phyloP scores from a whole-genome alignment of 1,140 invertebrate species.

The Planococcus citri region DNA sequence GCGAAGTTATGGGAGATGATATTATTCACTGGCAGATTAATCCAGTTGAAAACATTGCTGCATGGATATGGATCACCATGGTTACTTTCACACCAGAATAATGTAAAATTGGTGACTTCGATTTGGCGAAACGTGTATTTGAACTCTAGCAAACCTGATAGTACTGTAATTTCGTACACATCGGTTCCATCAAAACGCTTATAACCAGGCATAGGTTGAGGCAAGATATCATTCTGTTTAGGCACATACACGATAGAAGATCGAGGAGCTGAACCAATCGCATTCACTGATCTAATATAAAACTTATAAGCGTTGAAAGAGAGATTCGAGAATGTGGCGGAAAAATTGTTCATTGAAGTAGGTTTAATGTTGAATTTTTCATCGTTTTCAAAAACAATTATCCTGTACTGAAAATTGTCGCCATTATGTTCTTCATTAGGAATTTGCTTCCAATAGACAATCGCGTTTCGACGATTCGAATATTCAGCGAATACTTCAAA shows the following conservation, averaged over 20 bases:
- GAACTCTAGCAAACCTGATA: slow-evolving; percentile 28
- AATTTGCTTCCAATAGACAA: slow-evolving; percentile 56
- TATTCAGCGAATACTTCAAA: slow-evolving; percentile 42
- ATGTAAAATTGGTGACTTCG: slow-evolving; percentile 45
- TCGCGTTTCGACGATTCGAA: slow-evolving; percentile 41
- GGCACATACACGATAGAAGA: background rate
- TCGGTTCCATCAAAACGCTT: slow-evolving; percentile 43
- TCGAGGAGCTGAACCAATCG: no score
- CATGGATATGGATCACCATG: slow-evolving; percentile 46
- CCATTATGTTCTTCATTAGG: slow-evolving; percentile 46
- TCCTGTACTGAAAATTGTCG: slow-evolving; percentile 39
- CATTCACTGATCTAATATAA: background rate
- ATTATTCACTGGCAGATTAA: slow-evolving; percentile 35
- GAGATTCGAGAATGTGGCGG: background rate
- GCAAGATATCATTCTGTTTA: background rate
- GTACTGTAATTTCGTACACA: slow-evolving; percentile 54
- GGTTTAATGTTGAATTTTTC: slow-evolving; percentile 15
- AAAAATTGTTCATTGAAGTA: background rate
- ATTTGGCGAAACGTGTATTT: no score
- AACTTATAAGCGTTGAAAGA: background rate
- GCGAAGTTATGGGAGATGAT: no score
- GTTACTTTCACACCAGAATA: slow-evolving; percentile 56
- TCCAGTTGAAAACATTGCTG: slow-evolving; percentile 45
- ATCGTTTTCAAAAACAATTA: background rate
- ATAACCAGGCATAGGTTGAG: no score